Evolutionary conservation across 2,113 vertebrate species (phyloP).

Genomic region (Pyrgilauda ruficollis): DNA sequence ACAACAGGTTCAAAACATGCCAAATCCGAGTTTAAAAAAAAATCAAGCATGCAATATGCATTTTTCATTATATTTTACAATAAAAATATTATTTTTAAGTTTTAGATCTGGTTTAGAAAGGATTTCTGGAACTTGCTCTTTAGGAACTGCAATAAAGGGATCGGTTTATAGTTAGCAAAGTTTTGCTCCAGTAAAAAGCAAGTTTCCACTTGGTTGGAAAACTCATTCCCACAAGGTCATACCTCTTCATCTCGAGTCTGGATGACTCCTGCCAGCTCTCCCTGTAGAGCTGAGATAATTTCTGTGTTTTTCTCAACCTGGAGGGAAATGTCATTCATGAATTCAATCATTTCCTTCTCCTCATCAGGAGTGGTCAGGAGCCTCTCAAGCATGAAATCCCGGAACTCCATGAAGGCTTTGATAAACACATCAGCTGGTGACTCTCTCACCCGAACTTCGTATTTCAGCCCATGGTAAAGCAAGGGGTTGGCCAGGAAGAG

Average conservation of each 20-base stretch:
- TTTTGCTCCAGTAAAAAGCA: not conserved
- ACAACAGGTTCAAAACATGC: not conserved
- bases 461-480: slow-evolving; percentile 25
- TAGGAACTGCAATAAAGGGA: not conserved
- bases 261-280: slow-evolving; percentile 47
- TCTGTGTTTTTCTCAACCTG: slow-evolving; percentile 48
- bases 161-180: not conserved
- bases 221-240: not conserved
- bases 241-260: slow-evolving; percentile 74
- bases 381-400: slow-evolving; percentile 69
- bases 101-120: not conserved
- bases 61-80: not conserved
- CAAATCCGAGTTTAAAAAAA: not conserved
- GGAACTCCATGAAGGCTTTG: slow-evolving; percentile 70
- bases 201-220: not conserved
- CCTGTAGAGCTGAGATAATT: slow-evolving; percentile 24
- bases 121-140: not conserved
- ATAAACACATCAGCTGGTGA: slow-evolving; percentile 56
- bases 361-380: slow-evolving; percentile 74
- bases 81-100: not conserved
- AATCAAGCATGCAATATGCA: not conserved
- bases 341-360: slow-evolving; percentile 57
- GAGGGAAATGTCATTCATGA: slow-evolving; percentile 46
- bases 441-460: not conserved
- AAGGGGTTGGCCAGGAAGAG: slow-evolving; percentile 53